phyloP scores from a whole-genome alignment of 2,797 vertebrate species.

The Pseudocheirus occidentalis region DNA sequence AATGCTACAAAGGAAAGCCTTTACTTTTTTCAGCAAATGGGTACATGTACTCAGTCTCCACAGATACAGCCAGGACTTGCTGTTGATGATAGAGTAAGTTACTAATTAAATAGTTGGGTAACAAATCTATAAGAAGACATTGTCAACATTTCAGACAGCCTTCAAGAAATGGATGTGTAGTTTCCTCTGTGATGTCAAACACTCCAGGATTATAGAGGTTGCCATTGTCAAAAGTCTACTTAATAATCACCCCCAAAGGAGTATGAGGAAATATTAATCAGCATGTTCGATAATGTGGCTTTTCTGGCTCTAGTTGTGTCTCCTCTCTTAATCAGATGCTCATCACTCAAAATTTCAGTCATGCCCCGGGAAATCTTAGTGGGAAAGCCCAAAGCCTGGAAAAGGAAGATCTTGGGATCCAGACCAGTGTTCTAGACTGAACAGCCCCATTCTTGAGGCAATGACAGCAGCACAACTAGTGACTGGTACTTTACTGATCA shows the following conservation, averaged over 20 bases:
- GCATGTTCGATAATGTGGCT: slow-evolving; percentile 95
- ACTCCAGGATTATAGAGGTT: slow-evolving; percentile 96
- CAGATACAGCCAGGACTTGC: slow-evolving; percentile 90
- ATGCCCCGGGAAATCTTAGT: slow-evolving; percentile 97
- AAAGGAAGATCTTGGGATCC: slow-evolving; percentile 95
- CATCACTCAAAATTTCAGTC: slow-evolving; percentile 97
- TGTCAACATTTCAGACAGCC: slow-evolving; percentile 93
- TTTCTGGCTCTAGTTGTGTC: slow-evolving; percentile 97
- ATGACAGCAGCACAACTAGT: slow-evolving; percentile 94
- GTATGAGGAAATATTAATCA: slow-evolving; percentile 94
- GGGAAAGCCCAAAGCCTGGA: slow-evolving; percentile 96
- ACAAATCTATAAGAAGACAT: slow-evolving; percentile 93
- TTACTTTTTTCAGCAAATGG: slow-evolving; percentile 94
- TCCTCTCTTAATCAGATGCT: slow-evolving; percentile 91
- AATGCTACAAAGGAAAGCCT: slow-evolving; percentile 92
- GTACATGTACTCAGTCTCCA: slow-evolving; percentile 93
- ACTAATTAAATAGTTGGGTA: slow-evolving; percentile 94
- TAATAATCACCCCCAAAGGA: slow-evolving; percentile 92
- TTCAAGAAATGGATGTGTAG: slow-evolving; percentile 93
- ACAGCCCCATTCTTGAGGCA: slow-evolving; percentile 93
- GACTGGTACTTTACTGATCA: slow-evolving; percentile 95
- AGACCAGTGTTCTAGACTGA: slow-evolving; percentile 95
- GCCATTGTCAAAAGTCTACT: slow-evolving; percentile 93
- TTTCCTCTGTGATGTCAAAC: slow-evolving; percentile 94
- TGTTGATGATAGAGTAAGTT: slow-evolving; percentile 91